These are phyloP conservation scores for Xenus cinereus DNA, from an alignment of 2,113 vertebrate species.

Conservation along the genomic window DNA sequence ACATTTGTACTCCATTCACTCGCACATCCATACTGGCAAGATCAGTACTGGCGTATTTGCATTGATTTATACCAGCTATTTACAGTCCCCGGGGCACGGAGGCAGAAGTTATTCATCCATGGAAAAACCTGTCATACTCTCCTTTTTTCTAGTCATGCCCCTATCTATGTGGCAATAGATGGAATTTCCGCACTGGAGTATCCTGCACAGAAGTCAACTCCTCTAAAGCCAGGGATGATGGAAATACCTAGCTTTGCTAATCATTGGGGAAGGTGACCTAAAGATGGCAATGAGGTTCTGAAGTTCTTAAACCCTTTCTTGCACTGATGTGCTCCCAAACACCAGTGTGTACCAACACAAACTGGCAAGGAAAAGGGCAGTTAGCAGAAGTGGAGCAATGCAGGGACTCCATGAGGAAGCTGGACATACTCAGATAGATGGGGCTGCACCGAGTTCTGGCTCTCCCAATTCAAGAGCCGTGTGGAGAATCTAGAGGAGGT, in stretches of 20 bases:
- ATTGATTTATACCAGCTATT: not conserved
- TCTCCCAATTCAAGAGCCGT: rapidly evolving
- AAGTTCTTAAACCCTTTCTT: not conserved
- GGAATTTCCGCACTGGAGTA: not conserved
- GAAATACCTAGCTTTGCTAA: not conserved
- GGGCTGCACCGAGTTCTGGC: not conserved
- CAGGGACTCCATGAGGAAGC: rapidly evolving
- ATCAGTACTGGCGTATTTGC: not conserved
- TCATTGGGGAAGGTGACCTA: not conserved
- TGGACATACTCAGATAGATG: not conserved
- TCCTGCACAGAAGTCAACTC: not conserved
- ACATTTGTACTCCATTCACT: not conserved
- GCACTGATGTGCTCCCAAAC: not conserved
- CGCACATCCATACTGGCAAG: not conserved
- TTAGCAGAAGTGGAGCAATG: not conserved
- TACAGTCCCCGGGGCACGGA: conserved; percentile 3
- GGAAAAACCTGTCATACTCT: not conserved
- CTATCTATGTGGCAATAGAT: not conserved
- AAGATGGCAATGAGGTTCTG: not conserved
- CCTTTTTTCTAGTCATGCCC: not conserved
- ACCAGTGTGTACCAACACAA: too few species aligned
- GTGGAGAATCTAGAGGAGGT: not conserved
- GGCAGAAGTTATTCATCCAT: not conserved
- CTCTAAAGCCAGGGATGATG: not conserved
- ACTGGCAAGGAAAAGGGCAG: not conserved